Evolutionary conservation across 2,113 vertebrate genomes (phyloP).

Genomic region (Mugil cephalus): DNA sequence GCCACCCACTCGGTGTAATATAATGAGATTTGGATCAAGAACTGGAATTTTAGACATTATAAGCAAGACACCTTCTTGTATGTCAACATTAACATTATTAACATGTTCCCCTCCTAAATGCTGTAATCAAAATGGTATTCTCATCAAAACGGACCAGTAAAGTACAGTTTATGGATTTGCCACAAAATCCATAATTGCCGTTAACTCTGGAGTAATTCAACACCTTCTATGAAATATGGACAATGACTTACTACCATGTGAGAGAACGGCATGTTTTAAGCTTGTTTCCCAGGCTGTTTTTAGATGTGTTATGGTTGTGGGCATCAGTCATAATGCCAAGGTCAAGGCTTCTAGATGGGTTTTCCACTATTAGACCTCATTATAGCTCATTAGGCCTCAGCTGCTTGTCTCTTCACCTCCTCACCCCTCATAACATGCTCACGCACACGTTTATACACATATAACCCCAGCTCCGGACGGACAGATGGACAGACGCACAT

Average conservation of each 20-base stretch:
- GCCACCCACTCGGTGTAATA: slow-evolving; percentile 49
- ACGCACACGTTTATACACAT: slow-evolving; percentile 56
- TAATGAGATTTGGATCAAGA: slow-evolving; percentile 44
- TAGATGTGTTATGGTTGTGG: slow-evolving; percentile 79
- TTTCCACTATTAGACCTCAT: slow-evolving; percentile 87
- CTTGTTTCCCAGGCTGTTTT: slow-evolving; percentile 81
- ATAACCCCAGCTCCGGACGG: slow-evolving; percentile 53
- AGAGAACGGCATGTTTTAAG: slow-evolving; percentile 49
- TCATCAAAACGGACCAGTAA: slow-evolving; percentile 34
- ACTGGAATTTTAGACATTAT: slow-evolving; percentile 37
- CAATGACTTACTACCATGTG: slow-evolving; percentile 61
- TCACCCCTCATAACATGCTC: slow-evolving; percentile 66
- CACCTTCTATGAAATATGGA: slow-evolving; percentile 60
- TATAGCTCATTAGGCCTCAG: slow-evolving; percentile 85
- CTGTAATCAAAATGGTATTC: slow-evolving; percentile 47
- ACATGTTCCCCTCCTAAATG: slow-evolving; percentile 50
- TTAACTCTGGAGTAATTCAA: slow-evolving; percentile 69
- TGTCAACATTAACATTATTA: slow-evolving; percentile 47
- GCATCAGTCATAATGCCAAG: slow-evolving; percentile 80
- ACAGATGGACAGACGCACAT: slow-evolving; percentile 60
- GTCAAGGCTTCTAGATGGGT: slow-evolving; percentile 81
- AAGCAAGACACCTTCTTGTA: slow-evolving; percentile 38
- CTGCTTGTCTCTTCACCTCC: slow-evolving; percentile 79
- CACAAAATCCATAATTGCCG: slow-evolving; percentile 61
- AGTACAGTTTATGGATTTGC: slow-evolving; percentile 47